These are phyloP conservation scores for Drosophila niveifrons DNA, from an alignment of 2,888 invertebrate genomes.

Conservation along the genomic window DNA sequence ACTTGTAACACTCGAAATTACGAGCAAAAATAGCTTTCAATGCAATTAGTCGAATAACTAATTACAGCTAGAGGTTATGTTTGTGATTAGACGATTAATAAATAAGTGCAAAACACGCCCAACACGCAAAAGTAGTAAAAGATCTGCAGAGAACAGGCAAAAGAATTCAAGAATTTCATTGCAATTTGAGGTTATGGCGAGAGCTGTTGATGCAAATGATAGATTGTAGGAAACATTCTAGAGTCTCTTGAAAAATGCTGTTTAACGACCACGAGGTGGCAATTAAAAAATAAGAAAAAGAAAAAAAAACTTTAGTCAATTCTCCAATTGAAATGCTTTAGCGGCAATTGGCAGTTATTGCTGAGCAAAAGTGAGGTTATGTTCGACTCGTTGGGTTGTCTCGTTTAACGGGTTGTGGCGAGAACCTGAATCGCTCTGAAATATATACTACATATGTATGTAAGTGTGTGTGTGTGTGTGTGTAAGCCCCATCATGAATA, in stretches of 20 bases:
- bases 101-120: too few species aligned
- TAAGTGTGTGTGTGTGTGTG: background rate
- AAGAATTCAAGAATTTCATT: too few species aligned
- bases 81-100: too few species aligned
- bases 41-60: too few species aligned
- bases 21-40: too few species aligned
- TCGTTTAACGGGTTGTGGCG: conserved; percentile 55
- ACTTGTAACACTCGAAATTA: too few species aligned
- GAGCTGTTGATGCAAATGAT: background rate
- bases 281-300: background rate
- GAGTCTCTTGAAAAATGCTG: conserved; percentile 26
- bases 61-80: too few species aligned
- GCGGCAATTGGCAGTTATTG: conserved; percentile 27
- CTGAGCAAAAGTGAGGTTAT: conserved; percentile 28
- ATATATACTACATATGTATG: conserved; percentile 9
- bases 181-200: background rate
- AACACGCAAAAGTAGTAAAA: too few species aligned
- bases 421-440: conserved; percentile 56
- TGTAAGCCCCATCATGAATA: conserved; percentile 19
- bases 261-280: conserved; percentile 46
- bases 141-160: too few species aligned
- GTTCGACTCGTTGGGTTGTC: conserved; percentile 30
- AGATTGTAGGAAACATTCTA: conserved; percentile 13
- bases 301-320: background rate
- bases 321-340: conserved; percentile 35